phyloP scores from a whole-genome alignment of 2,797 vertebrate genomes.

The Odontamblyopus rebecca region DNA sequence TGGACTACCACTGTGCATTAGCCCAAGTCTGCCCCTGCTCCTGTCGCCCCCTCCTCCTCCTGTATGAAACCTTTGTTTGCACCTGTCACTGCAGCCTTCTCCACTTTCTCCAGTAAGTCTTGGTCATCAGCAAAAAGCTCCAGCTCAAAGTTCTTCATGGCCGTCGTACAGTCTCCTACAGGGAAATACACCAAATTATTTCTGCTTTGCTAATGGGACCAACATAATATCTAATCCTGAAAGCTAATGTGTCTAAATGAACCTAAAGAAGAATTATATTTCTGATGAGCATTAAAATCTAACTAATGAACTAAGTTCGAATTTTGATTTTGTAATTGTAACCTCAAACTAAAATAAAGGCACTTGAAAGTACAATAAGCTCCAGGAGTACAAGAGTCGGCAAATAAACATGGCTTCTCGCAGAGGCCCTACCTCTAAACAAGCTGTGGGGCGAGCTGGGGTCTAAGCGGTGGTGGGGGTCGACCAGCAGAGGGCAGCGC shows the following conservation, averaged over 20 bases:
- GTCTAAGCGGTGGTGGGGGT: constrained; percentile 67
- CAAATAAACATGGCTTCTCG: background rate
- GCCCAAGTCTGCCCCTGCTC: background rate
- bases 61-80: background rate
- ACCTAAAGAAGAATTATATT: too few relatives aligned
- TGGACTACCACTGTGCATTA: too few relatives aligned
- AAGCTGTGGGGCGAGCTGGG: constrained; percentile 31
- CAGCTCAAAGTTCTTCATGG: constrained; percentile 53
- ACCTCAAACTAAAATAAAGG: too few relatives aligned
- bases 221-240: too few relatives aligned
- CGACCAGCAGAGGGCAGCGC: constrained; percentile 77
- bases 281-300: too few relatives aligned
- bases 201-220: too few relatives aligned
- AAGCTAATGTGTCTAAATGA: too few relatives aligned
- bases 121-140: constrained; percentile 75
- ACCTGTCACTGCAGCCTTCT: constrained; percentile 74
- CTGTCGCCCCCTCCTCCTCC: background rate
- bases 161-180: constrained; percentile 33
- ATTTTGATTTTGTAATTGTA: too few relatives aligned
- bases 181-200: constrained; percentile 12
- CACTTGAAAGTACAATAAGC: too few relatives aligned
- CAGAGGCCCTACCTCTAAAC: constrained; percentile 30
- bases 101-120: constrained; percentile 72
- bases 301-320: too few relatives aligned
- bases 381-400: background rate